Conservation (phyloP, 2,888 invertebrate genomes). For the Myopa testacea region DNA sequence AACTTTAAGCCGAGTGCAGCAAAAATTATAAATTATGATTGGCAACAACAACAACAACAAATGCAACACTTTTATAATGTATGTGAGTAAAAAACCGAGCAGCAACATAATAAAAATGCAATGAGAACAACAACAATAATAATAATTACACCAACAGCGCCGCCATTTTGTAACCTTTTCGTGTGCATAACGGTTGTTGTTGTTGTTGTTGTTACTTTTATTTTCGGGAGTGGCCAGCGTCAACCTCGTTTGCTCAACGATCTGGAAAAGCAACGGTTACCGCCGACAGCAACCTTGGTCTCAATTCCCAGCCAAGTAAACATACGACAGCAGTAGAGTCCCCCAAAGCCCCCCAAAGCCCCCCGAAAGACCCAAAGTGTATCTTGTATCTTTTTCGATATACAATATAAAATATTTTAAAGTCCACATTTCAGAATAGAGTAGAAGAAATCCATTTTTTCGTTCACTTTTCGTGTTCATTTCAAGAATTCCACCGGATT, state of each 20-base stretch:
- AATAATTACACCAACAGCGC: neutral
- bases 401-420: too few species aligned
- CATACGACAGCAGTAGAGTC: neutral
- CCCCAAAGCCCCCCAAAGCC: neutral
- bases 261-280: neutral
- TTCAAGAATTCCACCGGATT: too few species aligned
- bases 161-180: constrained; percentile 8
- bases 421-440: too few species aligned
- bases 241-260: neutral
- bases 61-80: neutral
- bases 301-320: neutral
- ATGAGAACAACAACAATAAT: neutral
- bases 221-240: neutral
- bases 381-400: too few species aligned
- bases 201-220: neutral
- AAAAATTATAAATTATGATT: constrained; percentile 12
- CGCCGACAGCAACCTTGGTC: neutral
- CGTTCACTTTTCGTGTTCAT: neutral
- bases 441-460: neutral
- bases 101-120: neutral
- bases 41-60: constrained; percentile 8
- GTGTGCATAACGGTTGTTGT: neutral
- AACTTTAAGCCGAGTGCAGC: constrained; percentile 2
- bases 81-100: neutral
- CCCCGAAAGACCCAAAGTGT: too few species aligned